These are phyloP conservation scores for Prunella strophiata DNA, from an alignment of 2,797 vertebrate species.

Conservation along the genomic window DNA sequence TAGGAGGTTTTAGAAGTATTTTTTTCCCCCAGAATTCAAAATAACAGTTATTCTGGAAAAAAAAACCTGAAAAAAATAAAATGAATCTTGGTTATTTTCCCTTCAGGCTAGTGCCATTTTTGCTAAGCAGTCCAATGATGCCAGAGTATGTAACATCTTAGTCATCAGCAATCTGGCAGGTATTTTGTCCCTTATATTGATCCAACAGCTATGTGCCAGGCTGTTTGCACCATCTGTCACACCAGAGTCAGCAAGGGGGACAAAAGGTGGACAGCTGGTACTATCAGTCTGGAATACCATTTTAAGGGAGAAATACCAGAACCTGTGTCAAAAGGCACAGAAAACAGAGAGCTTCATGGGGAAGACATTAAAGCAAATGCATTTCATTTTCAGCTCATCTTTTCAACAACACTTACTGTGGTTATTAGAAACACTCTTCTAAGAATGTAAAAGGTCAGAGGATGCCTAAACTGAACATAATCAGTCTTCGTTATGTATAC, in stretches of 20 bases:
- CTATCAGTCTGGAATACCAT: slow-evolving; percentile 70
- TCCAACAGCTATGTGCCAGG: slow-evolving; percentile 69
- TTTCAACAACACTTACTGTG: background rate
- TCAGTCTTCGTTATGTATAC: background rate
- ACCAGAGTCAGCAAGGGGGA: slow-evolving; percentile 59
- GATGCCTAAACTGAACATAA: background rate
- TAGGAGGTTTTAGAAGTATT: background rate
- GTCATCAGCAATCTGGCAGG: slow-evolving; percentile 70
- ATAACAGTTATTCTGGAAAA: slow-evolving; percentile 34
- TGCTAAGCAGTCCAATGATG: slow-evolving; percentile 46
- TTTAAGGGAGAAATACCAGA: slow-evolving; percentile 67
- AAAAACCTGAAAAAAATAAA: background rate
- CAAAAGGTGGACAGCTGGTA: slow-evolving; percentile 75
- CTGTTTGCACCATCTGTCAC: slow-evolving; percentile 78
- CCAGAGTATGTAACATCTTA: slow-evolving; percentile 63
- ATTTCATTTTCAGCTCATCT: slow-evolving; percentile 1
- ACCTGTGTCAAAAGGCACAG: slow-evolving; percentile 50
- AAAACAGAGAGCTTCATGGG: slow-evolving; percentile 42
- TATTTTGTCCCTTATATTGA: slow-evolving; percentile 53
- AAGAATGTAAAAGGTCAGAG: background rate
- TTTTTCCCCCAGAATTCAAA: background rate
- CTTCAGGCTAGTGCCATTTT: slow-evolving; percentile 2
- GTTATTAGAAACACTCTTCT: background rate
- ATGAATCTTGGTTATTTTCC: slow-evolving; percentile 17
- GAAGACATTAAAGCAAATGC: slow-evolving; percentile 12